Conservation (phyloP, 2,113 vertebrate genomes). For the Furnarius figulus region DNA sequence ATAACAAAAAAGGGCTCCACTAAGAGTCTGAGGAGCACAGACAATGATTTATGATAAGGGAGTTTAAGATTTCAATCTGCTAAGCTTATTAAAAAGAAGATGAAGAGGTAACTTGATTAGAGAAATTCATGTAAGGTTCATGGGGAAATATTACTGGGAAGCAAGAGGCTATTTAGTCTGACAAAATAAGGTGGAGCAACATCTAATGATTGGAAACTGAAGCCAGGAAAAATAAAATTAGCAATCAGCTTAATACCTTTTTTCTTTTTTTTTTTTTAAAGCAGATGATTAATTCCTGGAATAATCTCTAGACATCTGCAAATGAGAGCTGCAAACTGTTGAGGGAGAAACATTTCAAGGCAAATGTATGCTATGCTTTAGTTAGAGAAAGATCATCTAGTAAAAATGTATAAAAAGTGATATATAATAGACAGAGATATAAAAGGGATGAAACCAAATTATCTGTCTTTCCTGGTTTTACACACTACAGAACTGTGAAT, state of each 20-base stretch:
- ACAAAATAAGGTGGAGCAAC: conserved; percentile 30
- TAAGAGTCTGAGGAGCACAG: not conserved
- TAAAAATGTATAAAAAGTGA: not conserved
- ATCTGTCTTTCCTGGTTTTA: not conserved
- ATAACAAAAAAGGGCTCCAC: not conserved
- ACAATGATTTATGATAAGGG: not conserved
- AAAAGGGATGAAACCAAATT: not conserved
- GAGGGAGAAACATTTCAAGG: not conserved
- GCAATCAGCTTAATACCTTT: conserved; percentile 17
- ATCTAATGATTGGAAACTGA: conserved; percentile 33
- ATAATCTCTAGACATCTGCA: conserved; percentile 31
- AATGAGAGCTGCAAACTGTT: not conserved
- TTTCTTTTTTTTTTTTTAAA: conserved; percentile 25
- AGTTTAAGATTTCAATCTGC: conserved; percentile 32
- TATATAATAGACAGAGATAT: not conserved
- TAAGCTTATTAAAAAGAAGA: conserved; percentile 52
- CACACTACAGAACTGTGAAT: not conserved
- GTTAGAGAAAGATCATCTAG: not conserved
- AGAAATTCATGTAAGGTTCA: conserved; percentile 49
- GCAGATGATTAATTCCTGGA: not conserved
- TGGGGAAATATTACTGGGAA: not conserved
- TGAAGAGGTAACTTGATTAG: conserved; percentile 29
- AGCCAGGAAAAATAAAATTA: conserved; percentile 64
- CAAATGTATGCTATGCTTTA: not conserved
- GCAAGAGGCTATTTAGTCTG: conserved; percentile 42